A percentile compares a stretch with the other conserved stretches of the same genome.
phyloP scores from a whole-genome alignment of 2,113 vertebrate species.

The Pteropus alecto region DNA sequence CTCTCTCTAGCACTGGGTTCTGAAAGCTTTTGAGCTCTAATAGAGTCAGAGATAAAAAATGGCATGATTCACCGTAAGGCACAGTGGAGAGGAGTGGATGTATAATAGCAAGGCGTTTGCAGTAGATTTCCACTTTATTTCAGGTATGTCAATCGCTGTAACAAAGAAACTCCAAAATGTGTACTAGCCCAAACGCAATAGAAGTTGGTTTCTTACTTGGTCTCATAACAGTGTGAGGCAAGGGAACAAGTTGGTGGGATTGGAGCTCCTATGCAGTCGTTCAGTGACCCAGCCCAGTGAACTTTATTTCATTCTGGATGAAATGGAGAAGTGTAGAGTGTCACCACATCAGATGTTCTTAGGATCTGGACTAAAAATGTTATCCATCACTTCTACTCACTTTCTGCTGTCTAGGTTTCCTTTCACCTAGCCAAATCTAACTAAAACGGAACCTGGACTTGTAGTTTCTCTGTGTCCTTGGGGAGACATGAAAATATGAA shows the following conservation, averaged over 20 bases:
- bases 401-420: not conserved
- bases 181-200: not conserved
- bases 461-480: not conserved
- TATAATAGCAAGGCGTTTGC: not conserved
- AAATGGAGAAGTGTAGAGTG: not conserved
- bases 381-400: not conserved
- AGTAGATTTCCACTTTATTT: not conserved
- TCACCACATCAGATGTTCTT: not conserved
- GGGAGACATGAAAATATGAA: not conserved
- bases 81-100: not conserved
- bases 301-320: not conserved
- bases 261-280: accelerated
- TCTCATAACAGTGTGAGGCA: not conserved
- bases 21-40: not conserved
- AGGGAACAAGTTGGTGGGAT: not conserved
- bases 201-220: not conserved
- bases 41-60: not conserved
- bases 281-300: accelerated
- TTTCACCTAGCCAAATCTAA: not conserved
- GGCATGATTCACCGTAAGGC: not conserved
- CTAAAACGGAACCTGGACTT: not conserved
- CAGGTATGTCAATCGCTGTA: not conserved
- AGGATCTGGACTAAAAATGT: not conserved
- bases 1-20: not conserved
- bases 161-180: not conserved